Base-by-base conservation (phyloP, 1,140 invertebrate species). In the Spodoptera frugiperda region DNA sequence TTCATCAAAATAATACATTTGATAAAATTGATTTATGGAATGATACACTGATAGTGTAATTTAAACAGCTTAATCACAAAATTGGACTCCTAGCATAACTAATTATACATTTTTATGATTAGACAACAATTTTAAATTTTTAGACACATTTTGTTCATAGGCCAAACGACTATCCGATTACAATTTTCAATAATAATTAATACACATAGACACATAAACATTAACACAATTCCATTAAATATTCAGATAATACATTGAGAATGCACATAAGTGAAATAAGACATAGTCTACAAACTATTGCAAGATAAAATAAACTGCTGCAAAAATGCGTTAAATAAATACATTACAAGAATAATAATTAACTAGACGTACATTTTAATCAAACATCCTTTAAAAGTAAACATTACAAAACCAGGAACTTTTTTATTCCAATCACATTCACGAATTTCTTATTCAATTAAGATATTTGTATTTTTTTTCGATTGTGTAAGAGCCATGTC, bases 1-100 rank as follows among this genome's bases (percentile, higher is more conserved):
- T 70, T 49, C 14, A 54, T 70, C 67, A 70, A 70, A 70, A 54
- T 39, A 70, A 70, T 53, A 70, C 67, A 70, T 70, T 70, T 70
- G 21, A 54, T 51, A 70, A 68, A 70, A 5, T 51, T 70, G 67
- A 70, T 70, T 68, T 68, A 30, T 70, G 67, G 67, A 70, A 70
- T 70, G 67, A 17, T 70, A 51, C 67, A 68, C 67, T 30, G 17
- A 53, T 54, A 49, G 49, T 70, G 67, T 54, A 51, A 33, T 54
- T 70, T 10, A 15, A 12, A 70, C 59, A 19, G 59, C 33, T 44
- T 19, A 44, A 63, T 63, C 59, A 63, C 59, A 63, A 44, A 54
- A 25, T 39, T 33, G 14, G 33, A 70, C 30, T 51, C 9, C 49
- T 70, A 70, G 49, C 67, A 54, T 70, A 39, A 53, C 21, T 39